Conservation (phyloP, 2,113 vertebrate species). For the Ptyas mucosa region DNA sequence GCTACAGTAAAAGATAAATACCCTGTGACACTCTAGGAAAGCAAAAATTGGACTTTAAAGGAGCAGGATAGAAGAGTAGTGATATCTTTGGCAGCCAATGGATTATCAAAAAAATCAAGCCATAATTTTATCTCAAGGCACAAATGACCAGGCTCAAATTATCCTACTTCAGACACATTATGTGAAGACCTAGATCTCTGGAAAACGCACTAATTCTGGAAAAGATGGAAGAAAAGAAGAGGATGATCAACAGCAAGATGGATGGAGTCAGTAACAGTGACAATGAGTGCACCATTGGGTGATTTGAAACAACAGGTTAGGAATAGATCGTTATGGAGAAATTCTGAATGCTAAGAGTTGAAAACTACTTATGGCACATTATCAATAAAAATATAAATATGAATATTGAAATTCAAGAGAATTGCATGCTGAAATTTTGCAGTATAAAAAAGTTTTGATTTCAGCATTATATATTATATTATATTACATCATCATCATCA, state of each 20-base stretch:
- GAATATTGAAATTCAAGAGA: neutral
- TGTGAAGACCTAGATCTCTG: no score
- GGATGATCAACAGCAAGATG: neutral
- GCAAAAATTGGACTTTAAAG: neutral
- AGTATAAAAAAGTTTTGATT: neutral
- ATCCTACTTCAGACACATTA: no score
- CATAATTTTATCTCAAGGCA: no score
- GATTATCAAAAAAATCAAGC: no score
- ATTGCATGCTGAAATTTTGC: neutral
- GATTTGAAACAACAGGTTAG: neutral
- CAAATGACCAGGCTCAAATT: neutral
- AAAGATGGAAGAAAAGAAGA: neutral
- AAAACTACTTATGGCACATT: neutral
- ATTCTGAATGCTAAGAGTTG: neutral
- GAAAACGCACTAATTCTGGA: neutral
- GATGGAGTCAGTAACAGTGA: no score
- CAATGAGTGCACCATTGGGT: no score
- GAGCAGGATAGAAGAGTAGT: neutral
- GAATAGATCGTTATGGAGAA: neutral
- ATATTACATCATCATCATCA: no score
- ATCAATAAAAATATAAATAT: neutral
- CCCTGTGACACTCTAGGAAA: neutral
- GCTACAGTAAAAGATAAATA: neutral
- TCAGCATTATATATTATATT: neutral
- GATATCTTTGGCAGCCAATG: neutral